A percentile compares a stretch with the other conserved stretches of the same genome.
These are phyloP conservation scores for Sinelater perroti DNA, from an alignment of 2,888 invertebrate species.

Conservation along the genomic window DNA sequence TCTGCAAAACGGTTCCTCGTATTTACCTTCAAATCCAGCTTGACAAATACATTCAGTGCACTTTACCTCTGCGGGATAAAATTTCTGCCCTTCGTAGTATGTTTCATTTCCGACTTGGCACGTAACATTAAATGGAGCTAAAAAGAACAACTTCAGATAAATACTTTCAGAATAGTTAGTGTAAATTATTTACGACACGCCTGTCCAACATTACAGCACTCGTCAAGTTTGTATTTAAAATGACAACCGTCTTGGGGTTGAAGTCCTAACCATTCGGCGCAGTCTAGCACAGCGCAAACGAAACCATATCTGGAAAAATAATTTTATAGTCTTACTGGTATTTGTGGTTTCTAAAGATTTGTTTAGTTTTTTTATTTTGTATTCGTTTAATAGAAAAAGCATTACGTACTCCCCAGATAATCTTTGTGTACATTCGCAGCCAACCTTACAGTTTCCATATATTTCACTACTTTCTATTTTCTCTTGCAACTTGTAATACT, in stretches of 20 bases:
- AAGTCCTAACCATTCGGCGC: slow-evolving; percentile 39
- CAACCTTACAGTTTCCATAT: slow-evolving; percentile 37
- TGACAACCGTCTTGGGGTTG: slow-evolving; percentile 10
- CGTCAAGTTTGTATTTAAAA: slow-evolving; percentile 23
- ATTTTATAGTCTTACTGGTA: too few relatives aligned
- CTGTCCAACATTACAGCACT: slow-evolving; percentile 38
- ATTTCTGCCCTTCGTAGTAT: slow-evolving; percentile 40
- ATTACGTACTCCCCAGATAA: slow-evolving; percentile 8
- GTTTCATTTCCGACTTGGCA: slow-evolving; percentile 32
- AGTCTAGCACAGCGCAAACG: slow-evolving; percentile 45
- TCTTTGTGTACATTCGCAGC: slow-evolving; percentile 32
- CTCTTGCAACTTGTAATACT: slow-evolving; percentile 22
- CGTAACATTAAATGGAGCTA: slow-evolving; percentile 28
- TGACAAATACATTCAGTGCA: slow-evolving; percentile 41
- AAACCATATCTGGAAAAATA: slow-evolving; percentile 32
- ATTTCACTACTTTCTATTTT: slow-evolving; percentile 31
- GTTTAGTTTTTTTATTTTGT: too few relatives aligned
- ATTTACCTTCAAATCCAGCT: slow-evolving; percentile 40
- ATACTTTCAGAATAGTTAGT: background rate
- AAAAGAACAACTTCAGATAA: slow-evolving; percentile 2
- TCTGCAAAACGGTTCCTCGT: slow-evolving; percentile 41
- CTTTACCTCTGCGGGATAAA: slow-evolving; percentile 26
- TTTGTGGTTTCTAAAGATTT: too few relatives aligned
- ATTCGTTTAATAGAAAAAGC: background rate
- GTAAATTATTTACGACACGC: slow-evolving; percentile 28